Evolutionary conservation across 2,888 invertebrate species (phyloP).

Genomic region (Coecobrya sp.): DNA sequence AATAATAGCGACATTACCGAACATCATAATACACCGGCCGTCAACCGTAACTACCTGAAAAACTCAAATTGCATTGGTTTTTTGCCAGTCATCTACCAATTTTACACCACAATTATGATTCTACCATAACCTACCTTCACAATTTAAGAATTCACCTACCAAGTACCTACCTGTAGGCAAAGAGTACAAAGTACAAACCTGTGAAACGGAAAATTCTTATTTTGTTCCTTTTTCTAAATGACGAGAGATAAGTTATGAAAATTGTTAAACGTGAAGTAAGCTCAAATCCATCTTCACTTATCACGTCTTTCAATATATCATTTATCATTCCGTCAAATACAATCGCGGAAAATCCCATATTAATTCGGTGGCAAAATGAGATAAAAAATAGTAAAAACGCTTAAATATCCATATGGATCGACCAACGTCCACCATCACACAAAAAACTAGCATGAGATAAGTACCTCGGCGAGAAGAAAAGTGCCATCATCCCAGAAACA

Average conservation of each 20-base stretch:
- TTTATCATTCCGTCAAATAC: background rate
- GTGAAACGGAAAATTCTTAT: background rate
- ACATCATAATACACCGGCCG: background rate
- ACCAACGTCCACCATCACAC: background rate
- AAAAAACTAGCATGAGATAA: no score
- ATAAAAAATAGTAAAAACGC: background rate
- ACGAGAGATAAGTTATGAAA: background rate
- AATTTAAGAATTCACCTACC: background rate
- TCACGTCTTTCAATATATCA: background rate
- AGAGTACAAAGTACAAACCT: background rate
- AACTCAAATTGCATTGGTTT: background rate
- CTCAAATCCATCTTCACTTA: background rate
- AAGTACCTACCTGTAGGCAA: background rate
- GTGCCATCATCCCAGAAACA: no score
- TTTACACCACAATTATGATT: background rate
- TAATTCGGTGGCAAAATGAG: background rate
- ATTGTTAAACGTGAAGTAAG: background rate
- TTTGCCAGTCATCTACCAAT: background rate
- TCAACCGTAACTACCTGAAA: background rate
- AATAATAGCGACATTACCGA: no score
- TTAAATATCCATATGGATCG: background rate
- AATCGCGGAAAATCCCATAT: background rate
- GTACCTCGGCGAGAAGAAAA: no score
- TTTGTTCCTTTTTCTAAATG: background rate
- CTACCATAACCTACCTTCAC: slow-evolving; percentile 8